Evolutionary conservation across 2,888 invertebrate genomes (phyloP).

Genomic region (Dryadula phaetusa): DNA sequence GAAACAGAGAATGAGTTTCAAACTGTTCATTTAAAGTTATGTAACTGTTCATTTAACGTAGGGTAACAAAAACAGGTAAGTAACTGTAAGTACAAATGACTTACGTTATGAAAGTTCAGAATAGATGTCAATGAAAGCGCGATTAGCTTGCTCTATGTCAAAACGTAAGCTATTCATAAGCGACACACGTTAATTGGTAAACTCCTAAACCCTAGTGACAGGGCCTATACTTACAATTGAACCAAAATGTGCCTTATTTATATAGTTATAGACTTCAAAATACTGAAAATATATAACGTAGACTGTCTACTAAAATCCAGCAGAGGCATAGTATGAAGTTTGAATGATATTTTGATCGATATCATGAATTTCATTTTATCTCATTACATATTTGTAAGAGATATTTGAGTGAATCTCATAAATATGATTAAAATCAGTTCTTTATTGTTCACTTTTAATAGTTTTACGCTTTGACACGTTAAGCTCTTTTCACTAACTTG

Average conservation of each 20-base stretch:
- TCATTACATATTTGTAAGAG: background rate
- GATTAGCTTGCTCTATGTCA: background rate
- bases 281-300: too few relatives aligned
- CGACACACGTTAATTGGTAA: conserved; percentile 26
- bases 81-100: too few relatives aligned
- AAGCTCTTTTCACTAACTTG: background rate
- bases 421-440: too few relatives aligned
- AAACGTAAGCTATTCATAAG: conserved; percentile 20
- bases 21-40: too few relatives aligned
- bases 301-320: background rate
- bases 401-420: too few relatives aligned
- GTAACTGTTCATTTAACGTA: too few relatives aligned
- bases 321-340: background rate
- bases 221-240: background rate
- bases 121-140: background rate
- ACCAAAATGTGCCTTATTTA: background rate
- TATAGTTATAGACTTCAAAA: background rate
- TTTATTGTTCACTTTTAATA: background rate
- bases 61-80: too few relatives aligned
- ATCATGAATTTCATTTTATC: conserved; percentile 3
- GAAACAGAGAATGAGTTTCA: too few relatives aligned
- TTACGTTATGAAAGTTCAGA: background rate
- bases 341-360: background rate
- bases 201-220: conserved; percentile 2
- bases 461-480: background rate